Evolutionary conservation across 1,140 invertebrate species (phyloP), one percentile per base, ranked within the genome.

Genomic region (Oscheius sp.): DNA sequence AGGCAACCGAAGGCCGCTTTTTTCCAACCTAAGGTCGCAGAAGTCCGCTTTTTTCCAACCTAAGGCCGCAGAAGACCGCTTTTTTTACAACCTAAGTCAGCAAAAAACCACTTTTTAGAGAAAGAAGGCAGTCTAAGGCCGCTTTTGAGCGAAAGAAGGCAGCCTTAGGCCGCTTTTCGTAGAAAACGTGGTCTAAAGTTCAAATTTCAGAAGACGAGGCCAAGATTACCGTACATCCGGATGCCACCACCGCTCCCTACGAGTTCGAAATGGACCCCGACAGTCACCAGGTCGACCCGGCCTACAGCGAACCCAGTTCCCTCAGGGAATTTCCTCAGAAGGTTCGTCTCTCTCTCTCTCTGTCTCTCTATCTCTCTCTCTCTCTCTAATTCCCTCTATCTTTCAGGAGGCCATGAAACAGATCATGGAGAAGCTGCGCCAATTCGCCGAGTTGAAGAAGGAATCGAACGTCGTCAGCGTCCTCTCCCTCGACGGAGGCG

Each of bases 401-500:
- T 59, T 59, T 63, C 61, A 63, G 61, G 28, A 18, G 15, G 69
- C 69, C 1, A 42, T 71, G 31, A 35, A 64, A 29, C 34, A 58
- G 26, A 38, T 65, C 26, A 45, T 61, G 69, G 29, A 64, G 1
- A 71, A 71, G 61, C 35, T 71, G 42, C 63, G 52, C n/a, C 28
- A 71, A 26, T 32, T 71, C 18, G 61, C 34, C 10, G 62, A 71
- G 18, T 52, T 61, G 28, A 62, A 82, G 49, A 63, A 49, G 18
- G 73, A 74, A 42, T 61, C 35, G 18, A 79, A 79, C 55, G 65
- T 80, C 28, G 77, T 84, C 58, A 82, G 79, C 68, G 70, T 84
- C 10, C 55, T 83, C 10, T 62, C 74, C 4, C 38, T 83, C 3
- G 82, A 83, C 66, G 82, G 82, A 46, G 82, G 82, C 26, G 82